A percentile compares a stretch with the other conserved stretches of the same genome.
phyloP scores from a whole-genome alignment of 2,797 vertebrate species.

The Morus bassanus region DNA sequence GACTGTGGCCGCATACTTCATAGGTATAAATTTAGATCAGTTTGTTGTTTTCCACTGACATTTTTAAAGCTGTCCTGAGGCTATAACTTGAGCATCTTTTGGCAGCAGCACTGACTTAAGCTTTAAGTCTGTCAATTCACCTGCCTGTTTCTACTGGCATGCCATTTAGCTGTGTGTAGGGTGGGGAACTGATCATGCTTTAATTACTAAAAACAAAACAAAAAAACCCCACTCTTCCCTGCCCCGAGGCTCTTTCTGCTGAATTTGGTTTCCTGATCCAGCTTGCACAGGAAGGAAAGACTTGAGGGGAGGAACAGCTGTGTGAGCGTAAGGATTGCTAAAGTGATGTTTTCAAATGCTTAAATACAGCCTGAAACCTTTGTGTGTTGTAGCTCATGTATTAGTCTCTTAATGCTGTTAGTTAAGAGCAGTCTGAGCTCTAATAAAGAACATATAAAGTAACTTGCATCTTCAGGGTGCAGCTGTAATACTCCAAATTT shows the following conservation, averaged over 20 bases:
- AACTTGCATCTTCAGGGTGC: background rate
- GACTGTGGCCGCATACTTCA: background rate
- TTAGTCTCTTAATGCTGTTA: background rate
- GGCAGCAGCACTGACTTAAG: background rate
- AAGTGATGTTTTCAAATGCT: background rate
- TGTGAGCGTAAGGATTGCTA: background rate
- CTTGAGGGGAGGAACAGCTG: background rate
- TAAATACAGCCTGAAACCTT: background rate
- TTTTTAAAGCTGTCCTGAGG: background rate
- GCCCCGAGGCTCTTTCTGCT: background rate
- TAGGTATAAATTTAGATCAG: background rate
- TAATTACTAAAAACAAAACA: background rate
- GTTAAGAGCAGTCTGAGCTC: background rate
- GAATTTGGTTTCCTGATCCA: background rate
- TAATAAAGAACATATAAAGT: background rate
- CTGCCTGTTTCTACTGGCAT: background rate
- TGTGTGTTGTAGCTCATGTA: background rate
- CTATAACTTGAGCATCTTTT: background rate
- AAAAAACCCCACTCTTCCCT: fast-evolving
- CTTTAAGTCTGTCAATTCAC: background rate
- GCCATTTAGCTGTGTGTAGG: background rate
- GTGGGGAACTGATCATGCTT: background rate
- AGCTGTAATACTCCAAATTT: background rate
- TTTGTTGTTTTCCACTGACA: background rate
- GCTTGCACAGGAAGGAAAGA: background rate